Evolutionary conservation across 2,888 invertebrate species (phyloP).

Genomic region (Rhogogaster chlorosoma): DNA sequence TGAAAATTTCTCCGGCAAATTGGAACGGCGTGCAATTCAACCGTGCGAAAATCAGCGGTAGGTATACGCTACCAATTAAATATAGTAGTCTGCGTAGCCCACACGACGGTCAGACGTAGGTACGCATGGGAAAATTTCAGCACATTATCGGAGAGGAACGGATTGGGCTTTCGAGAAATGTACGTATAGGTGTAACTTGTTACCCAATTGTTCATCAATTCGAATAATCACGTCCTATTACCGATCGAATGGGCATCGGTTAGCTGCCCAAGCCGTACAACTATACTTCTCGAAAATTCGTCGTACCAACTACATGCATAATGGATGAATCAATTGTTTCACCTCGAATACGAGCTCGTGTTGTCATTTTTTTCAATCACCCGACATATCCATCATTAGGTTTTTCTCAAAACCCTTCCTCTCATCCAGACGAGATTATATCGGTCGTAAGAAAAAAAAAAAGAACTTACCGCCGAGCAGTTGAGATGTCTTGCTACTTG

Average conservation of each 20-base stretch:
- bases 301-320: background rate
- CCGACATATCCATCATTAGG: too few species aligned
- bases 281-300: background rate
- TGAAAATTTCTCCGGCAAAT: background rate
- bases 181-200: conserved; percentile 13
- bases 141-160: background rate
- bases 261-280: conserved; percentile 20
- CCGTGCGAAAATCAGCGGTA: background rate
- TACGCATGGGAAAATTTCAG: background rate
- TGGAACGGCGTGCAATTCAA: background rate
- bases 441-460: too few species aligned
- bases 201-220: conserved; percentile 34
- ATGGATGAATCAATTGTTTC: background rate
- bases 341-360: background rate
- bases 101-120: background rate
- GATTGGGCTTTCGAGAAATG: conserved; percentile 29
- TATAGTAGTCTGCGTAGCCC: background rate
- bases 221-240: conserved; percentile 40
- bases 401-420: background rate
- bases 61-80: conserved; percentile 20
- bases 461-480: conserved; percentile 84
- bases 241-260: conserved; percentile 21
- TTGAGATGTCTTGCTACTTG: conserved; percentile 92
- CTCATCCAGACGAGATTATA: background rate
- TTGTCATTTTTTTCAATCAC: background rate